Percentiles rank a stretch among this genome's conserved stretches.
These are phyloP conservation scores for Spea hammondii DNA, from an alignment of 2,797 vertebrate species.

Conservation along the genomic window DNA sequence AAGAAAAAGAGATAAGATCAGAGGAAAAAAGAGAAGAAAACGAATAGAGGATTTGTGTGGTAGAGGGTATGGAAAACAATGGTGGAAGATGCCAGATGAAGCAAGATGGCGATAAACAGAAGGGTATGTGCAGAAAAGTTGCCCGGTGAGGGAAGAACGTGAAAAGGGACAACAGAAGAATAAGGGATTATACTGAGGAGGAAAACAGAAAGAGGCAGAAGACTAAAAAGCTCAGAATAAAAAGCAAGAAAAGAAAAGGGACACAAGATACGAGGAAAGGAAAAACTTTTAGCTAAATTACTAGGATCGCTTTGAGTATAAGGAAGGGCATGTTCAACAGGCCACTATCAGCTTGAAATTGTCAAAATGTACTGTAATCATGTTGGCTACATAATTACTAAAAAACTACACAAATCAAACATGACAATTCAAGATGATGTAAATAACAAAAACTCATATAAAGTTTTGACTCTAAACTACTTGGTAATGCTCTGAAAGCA, in stretches of 20 bases:
- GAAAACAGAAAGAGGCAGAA: background rate
- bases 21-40: background rate
- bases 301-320: no score
- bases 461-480: no score
- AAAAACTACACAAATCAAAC: no score
- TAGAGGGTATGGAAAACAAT: conserved; percentile 31
- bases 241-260: background rate
- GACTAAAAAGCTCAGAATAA: conserved; percentile 24
- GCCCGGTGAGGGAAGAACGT: background rate
- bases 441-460: no score
- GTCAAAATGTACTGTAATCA: no score
- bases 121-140: conserved; percentile 13
- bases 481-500: no score
- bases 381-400: no score
- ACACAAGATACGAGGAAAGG: background rate
- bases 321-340: no score
- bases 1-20: conserved; percentile 21
- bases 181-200: conserved; percentile 7
- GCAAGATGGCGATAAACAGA: conserved; percentile 57
- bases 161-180: conserved; percentile 64
- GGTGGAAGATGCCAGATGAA: conserved; percentile 56
- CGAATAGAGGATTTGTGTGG: background rate
- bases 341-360: no score
- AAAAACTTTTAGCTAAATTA: background rate
- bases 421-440: no score